These are phyloP conservation scores for Sciurus carolinensis DNA, from an alignment of 2,797 vertebrate genomes.

Conservation along the genomic window DNA sequence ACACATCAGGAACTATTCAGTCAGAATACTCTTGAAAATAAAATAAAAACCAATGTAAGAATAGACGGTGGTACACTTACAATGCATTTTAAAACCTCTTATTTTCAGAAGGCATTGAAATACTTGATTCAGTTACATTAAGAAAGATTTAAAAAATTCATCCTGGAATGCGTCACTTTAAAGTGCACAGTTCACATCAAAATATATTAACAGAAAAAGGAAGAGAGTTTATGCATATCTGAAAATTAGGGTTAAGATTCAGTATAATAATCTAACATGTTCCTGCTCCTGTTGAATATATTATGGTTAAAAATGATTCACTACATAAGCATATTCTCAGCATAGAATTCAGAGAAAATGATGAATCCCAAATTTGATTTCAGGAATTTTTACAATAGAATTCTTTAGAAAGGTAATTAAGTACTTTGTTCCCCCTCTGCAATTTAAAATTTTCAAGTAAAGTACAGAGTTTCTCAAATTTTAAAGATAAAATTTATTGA, in stretches of 20 bases:
- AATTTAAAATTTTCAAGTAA: conserved; percentile 38
- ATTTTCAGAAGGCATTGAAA: not conserved
- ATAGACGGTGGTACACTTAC: not conserved
- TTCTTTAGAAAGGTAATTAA: not conserved
- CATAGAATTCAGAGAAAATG: not conserved
- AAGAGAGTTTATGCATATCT: not conserved
- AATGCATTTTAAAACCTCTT: not conserved
- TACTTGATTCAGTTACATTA: not conserved
- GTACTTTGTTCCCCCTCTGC: not conserved
- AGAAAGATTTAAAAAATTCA: not conserved
- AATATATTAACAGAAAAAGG: not conserved
- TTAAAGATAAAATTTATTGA: not conserved
- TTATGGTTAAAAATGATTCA: not conserved
- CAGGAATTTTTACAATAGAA: not conserved
- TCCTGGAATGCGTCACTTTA: not conserved
- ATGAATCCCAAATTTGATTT: not conserved
- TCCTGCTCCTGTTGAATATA: not conserved
- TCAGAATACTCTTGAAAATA: not conserved
- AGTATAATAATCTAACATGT: not conserved
- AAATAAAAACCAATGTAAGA: conserved; percentile 24
- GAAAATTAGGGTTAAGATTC: not conserved
- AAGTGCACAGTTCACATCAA: not conserved
- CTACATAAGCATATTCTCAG: not conserved
- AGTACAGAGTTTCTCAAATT: not conserved
- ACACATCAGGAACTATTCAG: not conserved